Evolutionary conservation across 2,888 invertebrate genomes (phyloP).

Genomic region (Macaria notata): DNA sequence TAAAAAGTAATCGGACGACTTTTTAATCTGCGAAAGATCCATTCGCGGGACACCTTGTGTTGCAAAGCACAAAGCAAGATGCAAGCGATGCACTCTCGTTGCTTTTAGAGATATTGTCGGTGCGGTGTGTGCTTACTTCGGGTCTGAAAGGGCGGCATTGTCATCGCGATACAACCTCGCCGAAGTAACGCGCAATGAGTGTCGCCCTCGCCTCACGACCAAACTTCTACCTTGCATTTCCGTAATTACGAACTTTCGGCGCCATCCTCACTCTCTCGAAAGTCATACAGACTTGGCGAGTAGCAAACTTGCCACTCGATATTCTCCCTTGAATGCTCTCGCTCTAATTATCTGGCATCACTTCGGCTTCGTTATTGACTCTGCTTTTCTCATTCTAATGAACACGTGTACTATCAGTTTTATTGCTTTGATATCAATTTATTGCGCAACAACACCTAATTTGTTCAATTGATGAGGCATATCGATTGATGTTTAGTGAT

Average conservation of each 20-base stretch:
- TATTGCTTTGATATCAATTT: conserved; percentile 20
- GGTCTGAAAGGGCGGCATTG: conserved; percentile 32
- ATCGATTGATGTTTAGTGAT: conserved; percentile 31
- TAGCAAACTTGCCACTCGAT: conserved; percentile 29
- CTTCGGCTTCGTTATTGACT: conserved; percentile 17
- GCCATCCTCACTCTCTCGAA: conserved; percentile 22
- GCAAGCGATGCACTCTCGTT: conserved; percentile 53
- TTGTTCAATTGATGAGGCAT: conserved; percentile 27
- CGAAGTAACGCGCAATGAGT: conserved; percentile 17
- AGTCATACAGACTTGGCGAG: conserved; percentile 35
- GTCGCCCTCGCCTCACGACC: conserved; percentile 26
- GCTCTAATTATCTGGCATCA: conserved; percentile 27
- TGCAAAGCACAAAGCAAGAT: conserved; percentile 48
- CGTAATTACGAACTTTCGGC: conserved; percentile 34
- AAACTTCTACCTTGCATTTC: conserved; percentile 32
- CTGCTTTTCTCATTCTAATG: conserved; percentile 5
- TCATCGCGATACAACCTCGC: conserved; percentile 16
- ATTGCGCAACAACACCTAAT: conserved; percentile 28
- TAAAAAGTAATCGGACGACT: conserved; percentile 14
- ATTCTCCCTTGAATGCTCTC: conserved; percentile 28
- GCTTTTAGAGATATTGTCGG: conserved; percentile 62
- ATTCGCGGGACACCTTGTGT: conserved; percentile 45
- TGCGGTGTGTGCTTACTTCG: conserved; percentile 37
- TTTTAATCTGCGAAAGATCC: conserved; percentile 61
- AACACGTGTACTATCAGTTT: conserved; percentile 9